phyloP scores from a whole-genome alignment of 2,113 vertebrate genomes.

The Podilymbus podiceps region DNA sequence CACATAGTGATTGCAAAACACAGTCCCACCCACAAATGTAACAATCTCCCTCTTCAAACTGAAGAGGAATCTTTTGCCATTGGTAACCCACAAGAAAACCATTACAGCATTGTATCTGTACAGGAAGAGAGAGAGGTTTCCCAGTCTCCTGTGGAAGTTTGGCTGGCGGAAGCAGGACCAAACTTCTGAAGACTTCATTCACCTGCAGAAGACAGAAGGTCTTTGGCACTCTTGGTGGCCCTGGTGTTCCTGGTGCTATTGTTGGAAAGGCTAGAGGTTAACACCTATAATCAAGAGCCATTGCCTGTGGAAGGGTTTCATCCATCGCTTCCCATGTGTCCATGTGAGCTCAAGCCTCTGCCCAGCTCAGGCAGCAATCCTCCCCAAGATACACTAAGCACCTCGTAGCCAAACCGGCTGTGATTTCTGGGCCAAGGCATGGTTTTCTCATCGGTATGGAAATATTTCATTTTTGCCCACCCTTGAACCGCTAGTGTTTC shows the following conservation, averaged over 20 bases:
- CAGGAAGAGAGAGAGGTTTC: not conserved
- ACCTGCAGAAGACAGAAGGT: not conserved
- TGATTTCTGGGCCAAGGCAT: not conserved
- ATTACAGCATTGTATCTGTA: not conserved
- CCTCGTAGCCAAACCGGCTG: not conserved
- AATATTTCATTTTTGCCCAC: slow-evolving; percentile 16
- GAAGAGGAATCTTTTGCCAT: not conserved
- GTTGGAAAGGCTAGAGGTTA: not conserved
- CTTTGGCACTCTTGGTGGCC: not conserved
- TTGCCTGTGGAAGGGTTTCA: not conserved
- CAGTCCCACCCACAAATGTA: not conserved
- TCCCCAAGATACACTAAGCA: not conserved
- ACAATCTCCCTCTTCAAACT: not conserved
- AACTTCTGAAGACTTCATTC: not conserved
- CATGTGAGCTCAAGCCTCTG: not conserved
- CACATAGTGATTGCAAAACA: not conserved
- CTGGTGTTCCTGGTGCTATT: not conserved
- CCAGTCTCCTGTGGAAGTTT: not conserved
- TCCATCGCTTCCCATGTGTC: not conserved
- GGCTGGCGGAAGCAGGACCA: not conserved
- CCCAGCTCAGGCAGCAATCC: not conserved
- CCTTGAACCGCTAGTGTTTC: not conserved
- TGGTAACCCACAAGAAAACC: not conserved
- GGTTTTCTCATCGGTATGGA: slow-evolving; percentile 32
- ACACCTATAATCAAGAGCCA: not conserved